Conservation (phyloP, 2,113 vertebrate genomes). For the Sakesphorus luctuosus region DNA sequence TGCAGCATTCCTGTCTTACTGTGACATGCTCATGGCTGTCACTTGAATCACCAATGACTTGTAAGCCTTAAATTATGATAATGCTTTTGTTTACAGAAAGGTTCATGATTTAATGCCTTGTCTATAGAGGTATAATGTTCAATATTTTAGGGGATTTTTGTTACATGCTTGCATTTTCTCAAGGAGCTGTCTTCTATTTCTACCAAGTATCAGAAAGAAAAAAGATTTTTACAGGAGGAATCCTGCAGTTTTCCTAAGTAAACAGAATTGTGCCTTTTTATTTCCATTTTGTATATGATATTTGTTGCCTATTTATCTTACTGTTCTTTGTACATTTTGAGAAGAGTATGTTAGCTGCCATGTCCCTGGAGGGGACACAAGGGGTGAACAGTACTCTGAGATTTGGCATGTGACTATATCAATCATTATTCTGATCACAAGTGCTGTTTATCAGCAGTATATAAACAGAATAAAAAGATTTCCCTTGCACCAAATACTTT, state of each 20-base stretch:
- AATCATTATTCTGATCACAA: neutral
- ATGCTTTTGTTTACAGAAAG: constrained; percentile 6
- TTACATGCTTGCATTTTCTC: neutral
- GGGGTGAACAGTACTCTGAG: neutral
- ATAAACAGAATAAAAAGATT: neutral
- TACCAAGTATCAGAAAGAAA: neutral
- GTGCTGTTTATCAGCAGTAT: neutral
- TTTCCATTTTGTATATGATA: neutral
- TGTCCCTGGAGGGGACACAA: neutral
- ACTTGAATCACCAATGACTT: neutral
- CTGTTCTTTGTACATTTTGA: neutral
- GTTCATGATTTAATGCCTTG: neutral
- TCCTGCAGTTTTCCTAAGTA: neutral
- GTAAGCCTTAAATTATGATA: neutral
- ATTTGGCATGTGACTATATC: neutral
- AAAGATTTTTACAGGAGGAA: neutral
- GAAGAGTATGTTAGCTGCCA: neutral
- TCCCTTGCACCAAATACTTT: neutral
- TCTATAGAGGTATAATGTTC: neutral
- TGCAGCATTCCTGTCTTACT: constrained; percentile 12
- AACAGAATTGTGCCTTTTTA: neutral
- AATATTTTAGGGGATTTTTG: neutral
- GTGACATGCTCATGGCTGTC: neutral
- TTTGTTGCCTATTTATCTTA: neutral
- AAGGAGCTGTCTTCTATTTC: neutral